phyloP scores from a whole-genome alignment of 2,888 invertebrate genomes.

The Patella pellucida region DNA sequence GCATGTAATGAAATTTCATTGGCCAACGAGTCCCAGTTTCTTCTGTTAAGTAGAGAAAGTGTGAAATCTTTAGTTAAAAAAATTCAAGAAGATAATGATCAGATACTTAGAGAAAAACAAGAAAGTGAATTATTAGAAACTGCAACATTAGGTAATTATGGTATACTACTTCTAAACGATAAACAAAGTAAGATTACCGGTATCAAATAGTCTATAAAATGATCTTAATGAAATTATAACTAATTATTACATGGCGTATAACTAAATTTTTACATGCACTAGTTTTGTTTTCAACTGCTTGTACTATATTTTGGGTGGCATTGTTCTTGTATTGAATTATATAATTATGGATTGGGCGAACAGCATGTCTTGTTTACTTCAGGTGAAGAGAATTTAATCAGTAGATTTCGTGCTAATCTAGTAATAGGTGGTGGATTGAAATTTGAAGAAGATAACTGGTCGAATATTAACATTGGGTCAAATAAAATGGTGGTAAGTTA shows the following conservation, averaged over 20 bases:
- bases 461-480: constrained; percentile 52
- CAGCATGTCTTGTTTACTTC: constrained; percentile 21
- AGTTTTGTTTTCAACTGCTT: too few species aligned
- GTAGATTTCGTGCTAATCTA: constrained; percentile 92
- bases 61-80: constrained; percentile 78
- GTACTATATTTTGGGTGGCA: too few species aligned
- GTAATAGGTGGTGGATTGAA: constrained; percentile 80
- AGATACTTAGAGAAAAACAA: background rate
- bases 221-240: too few species aligned
- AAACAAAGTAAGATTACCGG: too few species aligned
- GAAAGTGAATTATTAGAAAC: too few species aligned
- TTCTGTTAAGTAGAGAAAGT: constrained; percentile 85
- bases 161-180: too few species aligned
- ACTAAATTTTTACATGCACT: too few species aligned
- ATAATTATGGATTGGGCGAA: too few species aligned
- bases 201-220: too few species aligned
- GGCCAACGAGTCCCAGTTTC: constrained; percentile 70
- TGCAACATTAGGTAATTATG: too few species aligned
- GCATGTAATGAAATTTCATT: constrained; percentile 46
- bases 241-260: too few species aligned
- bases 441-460: constrained; percentile 85
- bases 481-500: constrained; percentile 72
- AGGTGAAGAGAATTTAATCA: constrained; percentile 76
- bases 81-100: constrained; percentile 64
- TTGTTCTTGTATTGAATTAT: too few species aligned